Conservation (phyloP, 37 sponge, comb jelly and placozoan genomes). For the Aplysina aerophoba region DNA sequence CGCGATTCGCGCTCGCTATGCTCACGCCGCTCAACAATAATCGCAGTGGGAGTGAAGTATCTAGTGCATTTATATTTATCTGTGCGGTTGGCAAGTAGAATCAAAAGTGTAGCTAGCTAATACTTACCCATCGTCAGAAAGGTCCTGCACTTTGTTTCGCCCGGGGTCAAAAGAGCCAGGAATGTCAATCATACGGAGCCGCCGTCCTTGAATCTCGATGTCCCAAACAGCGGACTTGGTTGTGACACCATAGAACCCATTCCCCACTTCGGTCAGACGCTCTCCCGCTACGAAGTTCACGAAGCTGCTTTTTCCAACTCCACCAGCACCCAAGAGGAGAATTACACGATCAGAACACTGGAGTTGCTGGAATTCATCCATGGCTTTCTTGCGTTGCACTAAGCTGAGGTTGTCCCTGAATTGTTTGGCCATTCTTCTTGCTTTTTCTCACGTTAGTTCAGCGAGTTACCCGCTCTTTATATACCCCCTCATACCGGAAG, state of each 20-base stretch:
- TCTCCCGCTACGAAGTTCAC: not conserved
- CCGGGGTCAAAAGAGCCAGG: not conserved
- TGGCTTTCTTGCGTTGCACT: not conserved
- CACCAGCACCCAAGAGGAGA: not conserved
- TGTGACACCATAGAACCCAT: not conserved
- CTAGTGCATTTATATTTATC: no score
- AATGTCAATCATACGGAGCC: slow-evolving; percentile 1
- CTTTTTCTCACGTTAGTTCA: no score
- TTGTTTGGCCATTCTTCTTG: no score
- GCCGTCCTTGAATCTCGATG: not conserved
- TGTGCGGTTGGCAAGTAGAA: no score
- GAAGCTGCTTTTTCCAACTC: slow-evolving; percentile 23
- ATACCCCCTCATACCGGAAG: no score
- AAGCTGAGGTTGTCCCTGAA: no score
- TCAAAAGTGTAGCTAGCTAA: not conserved
- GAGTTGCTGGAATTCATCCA: not conserved
- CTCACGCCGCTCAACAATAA: no score
- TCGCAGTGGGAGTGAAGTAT: no score
- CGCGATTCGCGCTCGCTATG: no score
- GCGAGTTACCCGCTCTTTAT: no score
- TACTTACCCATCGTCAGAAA: not conserved
- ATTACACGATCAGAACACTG: not conserved
- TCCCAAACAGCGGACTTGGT: not conserved
- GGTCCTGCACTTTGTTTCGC: not conserved
- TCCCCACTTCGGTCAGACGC: not conserved